These are phyloP conservation scores for Sminthurides bifidus DNA, from an alignment of 1,140 invertebrate genomes.

Conservation along the genomic window DNA sequence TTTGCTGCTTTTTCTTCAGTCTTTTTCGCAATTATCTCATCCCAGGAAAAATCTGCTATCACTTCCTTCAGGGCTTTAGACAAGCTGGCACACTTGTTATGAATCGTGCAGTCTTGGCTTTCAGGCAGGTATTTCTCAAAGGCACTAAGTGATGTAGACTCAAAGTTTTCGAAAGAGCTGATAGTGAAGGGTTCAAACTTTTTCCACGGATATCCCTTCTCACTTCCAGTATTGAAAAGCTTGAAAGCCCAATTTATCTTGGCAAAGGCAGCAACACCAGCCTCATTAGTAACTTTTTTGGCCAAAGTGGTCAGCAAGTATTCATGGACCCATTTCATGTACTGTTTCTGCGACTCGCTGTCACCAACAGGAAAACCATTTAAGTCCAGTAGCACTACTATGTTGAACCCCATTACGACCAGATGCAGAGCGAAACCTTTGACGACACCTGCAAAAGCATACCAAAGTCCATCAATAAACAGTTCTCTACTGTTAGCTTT, in stretches of 20 bases:
- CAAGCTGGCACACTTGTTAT: constrained; percentile 4
- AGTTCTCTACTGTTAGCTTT: no score
- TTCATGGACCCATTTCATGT: constrained; percentile 15
- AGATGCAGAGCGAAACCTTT: no score
- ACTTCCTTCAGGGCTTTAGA: constrained; percentile 11
- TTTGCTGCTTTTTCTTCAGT: background rate
- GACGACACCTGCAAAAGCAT: no score
- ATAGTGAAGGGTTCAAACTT: constrained; percentile 8
- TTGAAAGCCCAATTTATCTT: constrained; percentile 11
- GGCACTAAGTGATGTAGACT: background rate
- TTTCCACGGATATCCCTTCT: constrained; percentile 4
- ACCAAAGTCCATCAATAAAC: no score
- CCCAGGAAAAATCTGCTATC: constrained; percentile 9
- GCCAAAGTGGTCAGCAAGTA: constrained; percentile 10
- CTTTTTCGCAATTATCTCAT: background rate
- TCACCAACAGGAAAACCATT: constrained; percentile 8
- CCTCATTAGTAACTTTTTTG: constrained; percentile 6
- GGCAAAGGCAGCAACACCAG: constrained; percentile 7
- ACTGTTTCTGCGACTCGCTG: background rate
- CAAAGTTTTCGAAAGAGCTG: constrained; percentile 11
- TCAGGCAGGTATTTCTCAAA: background rate
- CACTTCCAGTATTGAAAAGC: constrained; percentile 15
- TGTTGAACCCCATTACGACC: constrained; percentile 9
- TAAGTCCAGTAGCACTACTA: constrained; percentile 12
- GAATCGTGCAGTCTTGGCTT: background rate